Base-by-base conservation (phyloP, 2,888 invertebrate genomes). In the Lacanobia wlatinum region DNA sequence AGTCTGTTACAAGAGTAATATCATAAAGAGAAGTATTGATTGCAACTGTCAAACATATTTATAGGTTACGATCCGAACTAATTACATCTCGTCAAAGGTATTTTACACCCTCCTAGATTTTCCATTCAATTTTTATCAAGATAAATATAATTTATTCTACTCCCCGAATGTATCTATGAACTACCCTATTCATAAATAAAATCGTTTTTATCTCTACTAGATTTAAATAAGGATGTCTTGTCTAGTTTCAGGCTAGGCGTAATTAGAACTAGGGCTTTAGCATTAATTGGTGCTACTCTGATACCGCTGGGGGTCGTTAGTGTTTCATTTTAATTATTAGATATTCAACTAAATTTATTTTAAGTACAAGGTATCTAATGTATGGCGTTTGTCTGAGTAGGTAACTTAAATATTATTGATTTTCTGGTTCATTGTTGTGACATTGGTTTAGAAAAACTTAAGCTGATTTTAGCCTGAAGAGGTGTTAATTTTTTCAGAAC, bases 241-340 rank as follows among this genome's bases (percentile, higher is more conserved):
- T 63, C 48, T 64, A 60, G 58, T 59, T 67, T 78, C 12, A 38
- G 46, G 38, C 43, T 28, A 28, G 16, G 16, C 21, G 34, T 68
- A 73, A 73, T 73, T 61, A 67, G 50, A 63, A 56, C 14, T n/a
- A 46, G 2, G 28, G 50, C 23, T 77, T 72, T 67, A 46, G 28
- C 34, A 63, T 40, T 79, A 68, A 79, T 79, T 68, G 59, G 52
- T 64, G 28, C n/a, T 60, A 48, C 52, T 60, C 14, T 16, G 48
- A 73, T 60, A 55, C 76, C 63, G 38, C 23, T 34, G 67, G 59
- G 73, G 5, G 55, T 63, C 46, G 21, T 78, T 56, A 68, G 34
- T 46, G 59, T 67, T 55, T 59, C 28, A 59, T 66, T 53, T 46
- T 60, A 55, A 78, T 60, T 64, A 63, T 60, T 50, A 43, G n/a